Evolutionary conservation across 2,113 vertebrate genomes (phyloP), one percentile per base, ranked within the genome.

Genomic region (Cyanoramphus novaezelandiae): DNA sequence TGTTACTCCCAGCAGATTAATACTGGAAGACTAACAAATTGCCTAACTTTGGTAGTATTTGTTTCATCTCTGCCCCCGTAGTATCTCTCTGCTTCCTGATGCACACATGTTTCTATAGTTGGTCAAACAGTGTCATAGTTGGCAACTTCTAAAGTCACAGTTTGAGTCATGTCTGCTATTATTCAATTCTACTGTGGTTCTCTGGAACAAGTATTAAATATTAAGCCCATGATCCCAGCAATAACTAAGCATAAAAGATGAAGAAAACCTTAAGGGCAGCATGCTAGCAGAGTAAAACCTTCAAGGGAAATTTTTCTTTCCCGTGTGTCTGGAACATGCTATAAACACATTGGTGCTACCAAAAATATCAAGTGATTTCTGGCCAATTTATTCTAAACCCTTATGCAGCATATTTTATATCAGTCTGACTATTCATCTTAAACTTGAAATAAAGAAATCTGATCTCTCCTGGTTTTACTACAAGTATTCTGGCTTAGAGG

Each of bases 111-210:
- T 92, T 96, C 93, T 95, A 88, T 29, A 90, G 82, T 20, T 89
- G 93, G 90, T 90, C 75, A 85, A 96, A 92, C 79, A 86, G 18
- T 88, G 79, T 92, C 85, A 86, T 75, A 78, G 72, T 64, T 94
- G 92, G 93, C 95, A 96, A 68, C 72, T 93, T 71, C 37, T 59
- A 25, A 95, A 95, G 88, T 92, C 85, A 85, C 75, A 78, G 82
- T 80, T 94, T 96, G 90, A 96, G 80, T 96, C 82, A 95, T 79
- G 90, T 94, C 93, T 96, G 90, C 88, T 97, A 94, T 93, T 95
- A 94, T 81, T 92, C 82, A 82, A 81, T 74, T 82, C 72, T 91
- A 72, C 90, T 69, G 35, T 24, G 28, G 43, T 9, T 86, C 88
- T 90, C 80, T 94, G 92, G 88, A 93, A 96, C 82, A 84, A 75